Evolutionary conservation across 2,888 invertebrate genomes (phyloP).

Genomic region (Lycia hirtaria): DNA sequence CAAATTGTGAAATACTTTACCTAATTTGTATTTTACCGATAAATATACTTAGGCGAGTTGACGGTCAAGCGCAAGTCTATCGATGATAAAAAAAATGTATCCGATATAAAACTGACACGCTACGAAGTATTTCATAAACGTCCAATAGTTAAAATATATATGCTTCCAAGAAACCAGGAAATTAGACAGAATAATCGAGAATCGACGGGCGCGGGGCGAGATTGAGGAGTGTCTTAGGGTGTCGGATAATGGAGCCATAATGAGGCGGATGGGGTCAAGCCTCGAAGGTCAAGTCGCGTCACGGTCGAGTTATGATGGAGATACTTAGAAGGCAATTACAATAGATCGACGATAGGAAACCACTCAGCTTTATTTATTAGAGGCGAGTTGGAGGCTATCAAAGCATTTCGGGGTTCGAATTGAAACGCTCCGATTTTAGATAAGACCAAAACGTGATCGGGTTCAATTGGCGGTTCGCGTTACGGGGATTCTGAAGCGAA

Average conservation of each 20-base stretch:
- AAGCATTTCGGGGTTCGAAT: constrained; percentile 26
- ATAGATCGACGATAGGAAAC: constrained; percentile 31
- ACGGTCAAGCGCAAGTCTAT: no score
- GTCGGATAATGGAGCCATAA: constrained; percentile 38
- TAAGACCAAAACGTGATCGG: constrained; percentile 27
- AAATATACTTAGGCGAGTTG: no score
- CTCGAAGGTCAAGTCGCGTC: constrained; percentile 21
- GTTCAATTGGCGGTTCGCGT: constrained; percentile 23
- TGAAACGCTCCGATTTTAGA: constrained; percentile 32
- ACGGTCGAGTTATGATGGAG: constrained; percentile 36
- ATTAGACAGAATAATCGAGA: constrained; percentile 36
- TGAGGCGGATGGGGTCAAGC: constrained; percentile 33
- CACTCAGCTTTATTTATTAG: constrained; percentile 31
- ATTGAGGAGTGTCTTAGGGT: constrained; percentile 32
- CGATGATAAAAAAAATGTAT: no score
- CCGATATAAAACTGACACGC: no score
- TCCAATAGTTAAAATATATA: constrained; percentile 8
- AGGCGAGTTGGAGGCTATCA: constrained; percentile 29
- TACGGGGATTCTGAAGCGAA: constrained; percentile 12
- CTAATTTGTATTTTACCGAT: no score
- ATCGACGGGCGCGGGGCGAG: constrained; percentile 32
- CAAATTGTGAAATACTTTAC: no score
- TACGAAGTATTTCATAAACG: neutral
- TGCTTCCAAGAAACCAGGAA: constrained; percentile 24
- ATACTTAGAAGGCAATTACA: constrained; percentile 39